These are phyloP conservation scores for Meta bourneti DNA, from an alignment of 2,888 invertebrate species.

Conservation along the genomic window DNA sequence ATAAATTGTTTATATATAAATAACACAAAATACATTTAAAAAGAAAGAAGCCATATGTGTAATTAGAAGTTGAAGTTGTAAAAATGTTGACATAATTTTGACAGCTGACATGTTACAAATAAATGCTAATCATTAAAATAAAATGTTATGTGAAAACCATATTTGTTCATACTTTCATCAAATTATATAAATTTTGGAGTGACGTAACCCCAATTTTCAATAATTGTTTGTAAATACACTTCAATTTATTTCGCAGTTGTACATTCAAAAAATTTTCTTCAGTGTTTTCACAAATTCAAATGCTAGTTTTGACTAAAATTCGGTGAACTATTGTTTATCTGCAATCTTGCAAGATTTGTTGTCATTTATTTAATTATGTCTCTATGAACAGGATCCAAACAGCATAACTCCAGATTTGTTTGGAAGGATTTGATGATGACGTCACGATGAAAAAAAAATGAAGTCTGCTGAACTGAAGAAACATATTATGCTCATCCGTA, in stretches of 20 bases:
- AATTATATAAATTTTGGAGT: too few relatives aligned
- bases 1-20: conserved; percentile 37
- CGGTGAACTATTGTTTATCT: background rate
- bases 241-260: background rate
- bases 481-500: background rate
- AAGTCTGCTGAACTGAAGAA: conserved; percentile 36
- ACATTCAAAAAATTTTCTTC: background rate
- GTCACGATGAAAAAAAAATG: conserved; percentile 56
- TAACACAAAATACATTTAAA: conserved; percentile 48
- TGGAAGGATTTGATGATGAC: conserved; percentile 35
- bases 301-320: too few relatives aligned
- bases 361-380: background rate
- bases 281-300: too few relatives aligned
- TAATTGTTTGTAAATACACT: background rate
- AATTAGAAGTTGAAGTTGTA: conserved; percentile 56
- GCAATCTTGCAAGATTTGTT: background rate
- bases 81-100: background rate
- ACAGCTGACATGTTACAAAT: background rate
- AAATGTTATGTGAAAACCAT: background rate
- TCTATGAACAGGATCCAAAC: conserved; percentile 8
- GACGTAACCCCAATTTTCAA: too few relatives aligned
- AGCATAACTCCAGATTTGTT: conserved; percentile 32
- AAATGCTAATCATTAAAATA: background rate
- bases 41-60: conserved; percentile 60
- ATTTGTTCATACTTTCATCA: too few relatives aligned